Base-by-base conservation (phyloP, 2,113 vertebrate genomes). In the Salvator merianae region DNA sequence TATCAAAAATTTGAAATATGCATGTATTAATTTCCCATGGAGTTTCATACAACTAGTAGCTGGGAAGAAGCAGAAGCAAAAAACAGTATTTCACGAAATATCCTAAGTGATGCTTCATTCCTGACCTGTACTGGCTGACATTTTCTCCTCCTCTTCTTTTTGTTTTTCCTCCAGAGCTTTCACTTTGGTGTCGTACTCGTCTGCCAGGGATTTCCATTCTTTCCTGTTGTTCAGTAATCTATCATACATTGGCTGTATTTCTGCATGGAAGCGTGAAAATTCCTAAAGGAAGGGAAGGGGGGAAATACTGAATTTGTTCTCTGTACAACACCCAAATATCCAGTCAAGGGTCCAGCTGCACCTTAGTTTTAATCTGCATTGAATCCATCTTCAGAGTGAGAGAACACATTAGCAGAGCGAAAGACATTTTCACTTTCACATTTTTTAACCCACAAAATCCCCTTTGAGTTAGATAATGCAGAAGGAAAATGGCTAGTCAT, bases 211-310 rank as follows among this genome's bases (percentile, higher is more conserved):
- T 85, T 99, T 99, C 98, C 99, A 99, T 85, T 99, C 97, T 47
- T 96, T 98, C 88, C 97, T 97, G 94, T 99, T 99, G 92, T 99
- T 99, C 62, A 97, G 89, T 84, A 99, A 95, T 30, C 98, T 97
- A 28, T 99, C 97, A 6, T 96, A 95, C 99, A 99, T 99, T 50
- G 99, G 99, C 90, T 96, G 94, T 90, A 98, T 98, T 94, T 97
- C 96, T 20, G 96, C 96, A 0, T 99, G 99, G 93, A 99, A 99
- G 71, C 98, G 97, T 68, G 98, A 98, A 81, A 99, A 99, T 92
- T 99, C 98, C 98, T 99, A 85, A 80, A 34, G 40, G 43, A 90
- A 88, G 86, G 28, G 87, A 24, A 80, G 1, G 26, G 62, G 32
- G 10, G 6, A 68, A 68, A 68, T 32, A 20, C 20, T 59, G 66